Conservation (phyloP, 2,888 invertebrate species). For the Clitarchus hookeri region DNA sequence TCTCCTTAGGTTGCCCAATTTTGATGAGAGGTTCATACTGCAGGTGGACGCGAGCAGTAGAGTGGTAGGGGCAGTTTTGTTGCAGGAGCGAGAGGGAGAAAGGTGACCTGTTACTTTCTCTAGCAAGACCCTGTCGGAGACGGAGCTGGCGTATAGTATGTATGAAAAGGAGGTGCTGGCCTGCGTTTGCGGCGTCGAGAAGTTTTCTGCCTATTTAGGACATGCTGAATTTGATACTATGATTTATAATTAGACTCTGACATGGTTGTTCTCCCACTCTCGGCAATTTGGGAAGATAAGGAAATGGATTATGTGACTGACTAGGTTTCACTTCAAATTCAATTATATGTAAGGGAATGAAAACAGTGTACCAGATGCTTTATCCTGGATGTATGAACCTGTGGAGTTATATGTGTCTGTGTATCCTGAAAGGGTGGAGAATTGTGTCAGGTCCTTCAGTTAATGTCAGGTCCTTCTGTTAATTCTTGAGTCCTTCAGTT, state of each 20-base stretch:
- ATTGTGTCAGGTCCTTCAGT: too few species aligned
- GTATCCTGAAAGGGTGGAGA: too few species aligned
- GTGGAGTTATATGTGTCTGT: not conserved
- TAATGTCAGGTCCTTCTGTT: too few species aligned
- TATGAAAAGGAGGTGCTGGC: not conserved
- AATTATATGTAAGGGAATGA: not conserved
- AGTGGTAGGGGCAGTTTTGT: not conserved
- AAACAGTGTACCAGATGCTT: not conserved
- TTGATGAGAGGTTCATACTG: not conserved
- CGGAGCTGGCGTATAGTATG: not conserved
- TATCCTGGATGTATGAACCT: not conserved
- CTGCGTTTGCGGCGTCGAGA: not conserved
- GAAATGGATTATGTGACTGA: not conserved
- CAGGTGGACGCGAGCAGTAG: not conserved
- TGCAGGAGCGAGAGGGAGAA: not conserved
- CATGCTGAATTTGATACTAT: not conserved
- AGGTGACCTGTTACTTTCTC: not conserved
- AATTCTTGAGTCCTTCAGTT: not conserved
- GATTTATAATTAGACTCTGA: not conserved
- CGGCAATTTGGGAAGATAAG: not conserved
- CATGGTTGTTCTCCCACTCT: not conserved
- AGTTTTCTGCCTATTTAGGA: not conserved
- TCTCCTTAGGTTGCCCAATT: not conserved
- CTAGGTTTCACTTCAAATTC: not conserved
- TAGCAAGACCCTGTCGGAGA: not conserved